Percentiles rank a stretch among this genome's conserved stretches.
These are phyloP conservation scores for Istiophorus platypterus DNA, from an alignment of 2,113 vertebrate genomes.

Conservation along the genomic window DNA sequence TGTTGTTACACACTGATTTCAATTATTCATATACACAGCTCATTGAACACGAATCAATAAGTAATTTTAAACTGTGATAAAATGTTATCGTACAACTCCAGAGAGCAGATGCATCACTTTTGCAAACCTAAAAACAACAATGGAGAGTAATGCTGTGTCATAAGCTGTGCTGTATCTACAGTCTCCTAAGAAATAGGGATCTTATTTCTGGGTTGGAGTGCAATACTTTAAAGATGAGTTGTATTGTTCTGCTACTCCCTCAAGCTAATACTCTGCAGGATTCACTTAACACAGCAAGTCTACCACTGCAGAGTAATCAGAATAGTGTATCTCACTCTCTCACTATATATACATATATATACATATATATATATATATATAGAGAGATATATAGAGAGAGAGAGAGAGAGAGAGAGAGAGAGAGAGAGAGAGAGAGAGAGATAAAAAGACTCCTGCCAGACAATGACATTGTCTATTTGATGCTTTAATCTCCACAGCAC, in stretches of 20 bases:
- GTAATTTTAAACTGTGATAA: slow-evolving; percentile 81
- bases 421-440: no score
- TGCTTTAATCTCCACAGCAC: slow-evolving; percentile 84
- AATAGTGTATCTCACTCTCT: no score
- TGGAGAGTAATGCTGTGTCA: slow-evolving; percentile 15
- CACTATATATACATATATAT: no score
- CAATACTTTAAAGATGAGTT: slow-evolving; percentile 50
- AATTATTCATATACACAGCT: slow-evolving; percentile 79
- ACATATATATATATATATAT: no score
- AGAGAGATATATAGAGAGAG: no score
- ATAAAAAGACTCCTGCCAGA: slow-evolving; percentile 47
- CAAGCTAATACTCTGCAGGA: slow-evolving; percentile 44
- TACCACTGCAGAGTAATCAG: slow-evolving; percentile 43
- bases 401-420: no score
- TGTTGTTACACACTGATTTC: slow-evolving; percentile 67
- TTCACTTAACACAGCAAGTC: slow-evolving; percentile 37
- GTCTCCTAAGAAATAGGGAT: slow-evolving; percentile 54
- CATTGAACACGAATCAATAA: slow-evolving; percentile 85
- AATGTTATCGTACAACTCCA: slow-evolving; percentile 63
- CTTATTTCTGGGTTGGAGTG: slow-evolving; percentile 42
- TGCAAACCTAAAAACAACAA: slow-evolving; percentile 53
- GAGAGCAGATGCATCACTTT: slow-evolving; percentile 62
- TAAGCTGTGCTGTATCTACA: slow-evolving; percentile 27
- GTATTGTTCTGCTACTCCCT: slow-evolving; percentile 48
- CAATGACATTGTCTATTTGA: slow-evolving; percentile 58